Percentiles rank a stretch among this genome's conserved stretches.
Conservation (phyloP, 2,797 vertebrate species). For the Agapornis canus region DNA sequence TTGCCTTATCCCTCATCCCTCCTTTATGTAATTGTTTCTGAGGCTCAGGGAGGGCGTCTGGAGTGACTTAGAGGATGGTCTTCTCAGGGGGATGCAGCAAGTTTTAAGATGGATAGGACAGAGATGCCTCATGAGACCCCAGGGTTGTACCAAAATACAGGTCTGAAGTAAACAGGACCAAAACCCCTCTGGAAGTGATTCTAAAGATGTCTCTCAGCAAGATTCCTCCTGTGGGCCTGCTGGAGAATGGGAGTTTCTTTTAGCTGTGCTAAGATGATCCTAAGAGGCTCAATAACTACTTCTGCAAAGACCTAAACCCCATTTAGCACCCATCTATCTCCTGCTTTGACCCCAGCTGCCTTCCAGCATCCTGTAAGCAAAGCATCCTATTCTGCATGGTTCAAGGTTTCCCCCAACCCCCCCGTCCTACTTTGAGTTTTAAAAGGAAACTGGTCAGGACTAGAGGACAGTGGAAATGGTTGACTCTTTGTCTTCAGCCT, state of each 20-base stretch:
- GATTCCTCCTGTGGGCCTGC: not conserved
- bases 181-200: not conserved
- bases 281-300: not conserved
- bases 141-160: not conserved
- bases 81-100: not conserved
- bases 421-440: not conserved
- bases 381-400: rapidly evolving
- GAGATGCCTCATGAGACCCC: not conserved
- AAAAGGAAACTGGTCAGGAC: not conserved
- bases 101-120: not conserved
- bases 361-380: not conserved
- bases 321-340: not conserved
- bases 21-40: not conserved
- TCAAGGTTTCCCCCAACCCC: not conserved
- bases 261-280: not conserved
- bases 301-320: not conserved
- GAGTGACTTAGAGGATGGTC: rapidly evolving
- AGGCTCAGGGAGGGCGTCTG: not conserved
- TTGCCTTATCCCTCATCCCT: rapidly evolving
- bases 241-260: not conserved
- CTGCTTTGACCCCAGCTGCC: not conserved
- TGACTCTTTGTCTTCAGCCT: not conserved
- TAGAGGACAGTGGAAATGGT: not conserved
- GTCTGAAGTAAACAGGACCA: not conserved
- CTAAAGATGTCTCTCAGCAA: not conserved